Evolutionary conservation across 2,797 vertebrate species (phyloP).

Genomic region (Catharus ustulatus): DNA sequence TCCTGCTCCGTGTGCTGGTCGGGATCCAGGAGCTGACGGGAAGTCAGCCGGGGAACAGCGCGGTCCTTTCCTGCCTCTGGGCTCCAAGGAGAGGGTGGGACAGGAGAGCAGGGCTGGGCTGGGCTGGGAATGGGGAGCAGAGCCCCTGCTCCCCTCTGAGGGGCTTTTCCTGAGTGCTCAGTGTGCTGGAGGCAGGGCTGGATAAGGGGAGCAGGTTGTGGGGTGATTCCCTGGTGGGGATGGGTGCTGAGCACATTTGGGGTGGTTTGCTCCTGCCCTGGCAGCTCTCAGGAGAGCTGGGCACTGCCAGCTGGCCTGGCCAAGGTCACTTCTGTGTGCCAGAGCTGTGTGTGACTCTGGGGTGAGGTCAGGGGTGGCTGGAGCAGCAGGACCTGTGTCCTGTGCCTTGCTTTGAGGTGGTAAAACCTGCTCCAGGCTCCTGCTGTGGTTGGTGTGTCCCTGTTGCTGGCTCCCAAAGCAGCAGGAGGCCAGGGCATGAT

Average conservation of each 20-base stretch:
- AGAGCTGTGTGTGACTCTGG: rapidly evolving
- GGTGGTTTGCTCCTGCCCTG: neutral
- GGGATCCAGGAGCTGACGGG: slow-evolving; percentile 53
- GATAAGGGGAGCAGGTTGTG: rapidly evolving
- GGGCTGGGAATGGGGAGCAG: neutral
- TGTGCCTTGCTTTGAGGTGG: neutral
- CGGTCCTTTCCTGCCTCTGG: slow-evolving; percentile 53
- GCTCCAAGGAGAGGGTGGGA: slow-evolving; percentile 54
- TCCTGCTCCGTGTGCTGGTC: slow-evolving; percentile 33
- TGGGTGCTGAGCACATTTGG: rapidly evolving
- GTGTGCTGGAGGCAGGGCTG: neutral
- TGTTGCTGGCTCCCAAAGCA: neutral
- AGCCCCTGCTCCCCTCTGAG: rapidly evolving
- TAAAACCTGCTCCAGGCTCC: neutral
- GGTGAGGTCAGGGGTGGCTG: neutral
- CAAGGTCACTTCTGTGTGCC: neutral
- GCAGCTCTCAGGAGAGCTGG: neutral
- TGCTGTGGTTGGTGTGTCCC: neutral
- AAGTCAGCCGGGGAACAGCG: slow-evolving; percentile 48
- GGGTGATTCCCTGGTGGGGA: rapidly evolving
- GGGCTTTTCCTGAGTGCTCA: neutral
- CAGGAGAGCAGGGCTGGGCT: neutral
- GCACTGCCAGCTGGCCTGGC: neutral
- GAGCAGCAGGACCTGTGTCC: neutral
- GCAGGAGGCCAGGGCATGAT: neutral